phyloP scores from a whole-genome alignment of 2,888 invertebrate species.

The Aelia acuminata region DNA sequence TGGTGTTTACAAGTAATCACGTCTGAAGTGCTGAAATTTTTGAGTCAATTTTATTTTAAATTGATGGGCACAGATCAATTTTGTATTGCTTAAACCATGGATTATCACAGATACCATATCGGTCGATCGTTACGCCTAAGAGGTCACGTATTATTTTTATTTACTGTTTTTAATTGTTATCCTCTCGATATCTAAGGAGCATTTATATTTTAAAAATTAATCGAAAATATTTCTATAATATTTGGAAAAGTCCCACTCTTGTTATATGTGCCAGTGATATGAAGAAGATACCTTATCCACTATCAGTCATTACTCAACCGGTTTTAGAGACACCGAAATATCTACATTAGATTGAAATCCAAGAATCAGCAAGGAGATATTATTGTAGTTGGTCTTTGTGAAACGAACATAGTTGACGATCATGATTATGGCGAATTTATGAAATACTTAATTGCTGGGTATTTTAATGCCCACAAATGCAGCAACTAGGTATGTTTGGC shows the following conservation, averaged over 20 bases:
- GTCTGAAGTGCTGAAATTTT: background rate
- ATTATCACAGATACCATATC: background rate
- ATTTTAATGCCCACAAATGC: background rate
- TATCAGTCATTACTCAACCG: conserved; percentile 43
- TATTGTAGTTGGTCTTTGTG: background rate
- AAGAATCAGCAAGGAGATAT: background rate
- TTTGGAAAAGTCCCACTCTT: conserved; percentile 43
- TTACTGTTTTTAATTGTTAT: background rate
- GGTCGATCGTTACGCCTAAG: background rate
- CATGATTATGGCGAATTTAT: background rate
- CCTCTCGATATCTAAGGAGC: background rate
- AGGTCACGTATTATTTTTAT: background rate
- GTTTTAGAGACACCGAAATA: conserved; percentile 22
- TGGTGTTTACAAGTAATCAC: background rate
- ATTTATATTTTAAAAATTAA: background rate
- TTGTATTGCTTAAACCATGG: background rate
- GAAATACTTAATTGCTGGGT: background rate
- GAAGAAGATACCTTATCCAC: background rate
- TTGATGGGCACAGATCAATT: background rate
- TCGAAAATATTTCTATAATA: conserved; percentile 8
- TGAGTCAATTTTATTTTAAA: background rate
- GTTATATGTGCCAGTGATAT: conserved; percentile 3
- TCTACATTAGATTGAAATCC: conserved; percentile 7
- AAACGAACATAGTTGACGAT: background rate
- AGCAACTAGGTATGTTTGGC: background rate